Evolutionary conservation across 2,113 vertebrate species (phyloP).

Genomic region (Percopsis transmontana): DNA sequence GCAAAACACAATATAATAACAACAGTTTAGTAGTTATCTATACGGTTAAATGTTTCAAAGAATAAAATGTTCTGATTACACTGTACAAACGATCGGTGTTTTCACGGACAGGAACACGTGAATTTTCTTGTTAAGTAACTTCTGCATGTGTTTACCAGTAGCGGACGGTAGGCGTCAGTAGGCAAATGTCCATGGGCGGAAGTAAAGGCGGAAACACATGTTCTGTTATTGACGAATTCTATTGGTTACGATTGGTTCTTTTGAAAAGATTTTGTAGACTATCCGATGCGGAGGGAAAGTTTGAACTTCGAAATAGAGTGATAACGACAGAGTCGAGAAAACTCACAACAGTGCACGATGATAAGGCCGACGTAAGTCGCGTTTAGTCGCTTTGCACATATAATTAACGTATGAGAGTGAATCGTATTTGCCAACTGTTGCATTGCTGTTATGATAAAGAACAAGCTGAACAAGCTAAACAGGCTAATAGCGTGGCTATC

Average conservation of each 20-base stretch:
- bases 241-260: constrained; percentile 49
- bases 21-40: constrained; percentile 12
- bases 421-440: background rate
- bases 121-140: background rate
- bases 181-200: background rate
- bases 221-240: background rate
- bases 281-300: constrained; percentile 63
- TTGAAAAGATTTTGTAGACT: constrained; percentile 65
- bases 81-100: background rate
- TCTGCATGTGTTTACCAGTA: background rate
- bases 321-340: background rate
- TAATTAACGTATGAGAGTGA: too few species aligned
- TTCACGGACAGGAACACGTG: background rate
- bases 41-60: background rate
- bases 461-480: background rate
- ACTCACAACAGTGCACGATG: constrained; percentile 53
- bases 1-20: too few species aligned
- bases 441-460: background rate
- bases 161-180: constrained; percentile 34
- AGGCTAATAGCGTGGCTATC: background rate
- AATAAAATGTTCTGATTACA: background rate
- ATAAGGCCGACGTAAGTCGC: constrained; percentile 69
- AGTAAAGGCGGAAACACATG: constrained; percentile 31
- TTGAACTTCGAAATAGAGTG: constrained; percentile 49
- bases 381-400: background rate